Percentiles rank a stretch among this genome's conserved stretches.
Conservation (phyloP, 92 coral and sea anemone genomes). For the Diadumene lineata region DNA sequence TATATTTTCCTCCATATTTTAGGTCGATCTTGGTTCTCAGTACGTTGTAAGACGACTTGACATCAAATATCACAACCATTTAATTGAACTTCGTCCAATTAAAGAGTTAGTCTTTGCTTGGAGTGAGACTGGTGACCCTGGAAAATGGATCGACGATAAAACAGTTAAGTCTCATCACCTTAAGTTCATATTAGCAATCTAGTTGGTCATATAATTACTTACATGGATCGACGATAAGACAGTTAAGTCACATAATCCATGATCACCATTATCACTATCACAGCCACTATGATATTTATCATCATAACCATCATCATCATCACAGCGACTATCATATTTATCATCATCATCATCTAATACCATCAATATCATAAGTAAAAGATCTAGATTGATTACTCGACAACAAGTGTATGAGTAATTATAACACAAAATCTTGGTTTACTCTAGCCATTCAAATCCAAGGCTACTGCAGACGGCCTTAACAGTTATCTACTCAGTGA, state of each 20-base stretch:
- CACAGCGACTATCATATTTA: too few species aligned
- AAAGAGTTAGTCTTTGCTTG: constrained; percentile 10
- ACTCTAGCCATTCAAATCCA: not conserved
- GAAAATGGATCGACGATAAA: constrained; percentile 18
- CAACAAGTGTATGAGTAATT: not conserved
- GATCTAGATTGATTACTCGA: too few species aligned
- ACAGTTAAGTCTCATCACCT: constrained; percentile 1
- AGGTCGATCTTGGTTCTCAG: constrained; percentile 26
- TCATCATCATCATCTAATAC: too few species aligned
- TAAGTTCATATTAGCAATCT: too few species aligned
- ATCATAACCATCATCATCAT: too few species aligned
- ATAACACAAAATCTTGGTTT: not conserved
- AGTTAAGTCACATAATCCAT: too few species aligned
- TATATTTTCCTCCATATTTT: not conserved
- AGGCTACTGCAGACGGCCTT: not conserved
- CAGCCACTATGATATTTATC: too few species aligned
- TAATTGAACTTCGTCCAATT: not conserved
- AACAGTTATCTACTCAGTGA: not conserved
- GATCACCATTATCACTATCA: too few species aligned
- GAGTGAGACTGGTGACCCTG: constrained; percentile 32
- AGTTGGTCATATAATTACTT: too few species aligned
- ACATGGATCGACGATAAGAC: too few species aligned
- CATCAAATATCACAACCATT: not conserved
- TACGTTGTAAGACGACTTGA: constrained; percentile 13
- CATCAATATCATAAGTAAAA: too few species aligned